Conservation (phyloP, 2,113 vertebrate genomes). For the Aleadryas rufinucha region DNA sequence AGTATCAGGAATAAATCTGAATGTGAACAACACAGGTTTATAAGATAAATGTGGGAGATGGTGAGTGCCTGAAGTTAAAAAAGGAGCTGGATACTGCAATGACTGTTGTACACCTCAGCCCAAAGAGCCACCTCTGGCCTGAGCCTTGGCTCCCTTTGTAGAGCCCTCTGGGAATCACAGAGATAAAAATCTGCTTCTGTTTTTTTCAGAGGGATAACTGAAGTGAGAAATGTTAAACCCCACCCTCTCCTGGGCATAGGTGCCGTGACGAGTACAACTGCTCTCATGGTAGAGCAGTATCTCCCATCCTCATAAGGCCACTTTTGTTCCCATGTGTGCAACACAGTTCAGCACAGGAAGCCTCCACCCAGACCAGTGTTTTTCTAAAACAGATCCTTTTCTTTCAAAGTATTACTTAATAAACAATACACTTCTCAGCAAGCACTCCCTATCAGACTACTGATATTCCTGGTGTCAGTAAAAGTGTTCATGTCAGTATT, state of each 20-base stretch:
- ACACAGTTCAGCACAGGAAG: neutral
- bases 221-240: neutral
- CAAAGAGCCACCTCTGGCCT: neutral
- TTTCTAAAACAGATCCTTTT: neutral
- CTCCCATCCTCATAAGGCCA: neutral
- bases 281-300: neutral
- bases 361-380: neutral
- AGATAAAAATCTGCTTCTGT: neutral
- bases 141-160: neutral
- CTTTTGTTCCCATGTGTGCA: neutral
- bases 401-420: neutral
- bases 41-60: neutral
- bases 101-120: neutral
- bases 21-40: neutral
- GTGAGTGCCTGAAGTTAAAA: neutral
- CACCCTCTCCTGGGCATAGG: neutral
- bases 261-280: neutral
- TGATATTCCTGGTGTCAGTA: neutral
- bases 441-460: neutral
- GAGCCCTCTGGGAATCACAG: neutral
- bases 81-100: neutral
- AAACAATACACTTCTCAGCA: neutral
- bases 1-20: neutral
- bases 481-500: neutral
- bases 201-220: neutral